Evolutionary conservation across 2,113 vertebrate genomes (phyloP), one percentile per base, ranked within the genome.

Genomic region (Lepus americanus): DNA sequence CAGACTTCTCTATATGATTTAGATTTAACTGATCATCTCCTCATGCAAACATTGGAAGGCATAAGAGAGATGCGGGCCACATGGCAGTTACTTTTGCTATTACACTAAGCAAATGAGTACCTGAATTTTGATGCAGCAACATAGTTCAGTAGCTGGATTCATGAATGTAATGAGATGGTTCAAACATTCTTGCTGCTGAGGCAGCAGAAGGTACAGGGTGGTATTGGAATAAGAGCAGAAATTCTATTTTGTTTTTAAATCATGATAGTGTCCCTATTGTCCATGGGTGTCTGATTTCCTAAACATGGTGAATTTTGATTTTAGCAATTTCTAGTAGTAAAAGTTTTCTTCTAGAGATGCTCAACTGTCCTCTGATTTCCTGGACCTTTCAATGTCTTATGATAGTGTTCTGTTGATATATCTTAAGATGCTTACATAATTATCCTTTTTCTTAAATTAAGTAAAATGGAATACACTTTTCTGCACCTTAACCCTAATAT

Each of bases 81-180:
- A 23, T 74, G 64, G 55, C 6, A 82, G 9, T 20, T 86, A 19
- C 27, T 49, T 89, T 55, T 64, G 55, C 29, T 89, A 1, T 74
- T 92, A 79, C 31, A 70, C 70, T 25, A 87, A 59, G 89, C n/a
- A 95, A 74, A 74, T 78, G 36, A 25, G 55, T 63, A 31, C 49
- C 81, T 87, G 13, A 13, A 49, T 17, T 69, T 86, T 95, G 33
- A 31, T 8, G 9, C n/a, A 36, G n/a, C 3, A 5, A 53, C 13
- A 12, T 61, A 39, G 67, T 12, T 83, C 77, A 92, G 31, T 70
- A 74, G 76, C 33, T 70, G 39, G 22, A 14, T 76, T 17, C 44
- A 11, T 11, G 33, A 53, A 14, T 44, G 0, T 16, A 80, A 44
- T 76, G 22, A 70, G 9, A 74, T 9, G 27, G 14, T 33, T 33